Conservation (phyloP, 1,140 invertebrate genomes). For the Thaumetopoea pityocampa region DNA sequence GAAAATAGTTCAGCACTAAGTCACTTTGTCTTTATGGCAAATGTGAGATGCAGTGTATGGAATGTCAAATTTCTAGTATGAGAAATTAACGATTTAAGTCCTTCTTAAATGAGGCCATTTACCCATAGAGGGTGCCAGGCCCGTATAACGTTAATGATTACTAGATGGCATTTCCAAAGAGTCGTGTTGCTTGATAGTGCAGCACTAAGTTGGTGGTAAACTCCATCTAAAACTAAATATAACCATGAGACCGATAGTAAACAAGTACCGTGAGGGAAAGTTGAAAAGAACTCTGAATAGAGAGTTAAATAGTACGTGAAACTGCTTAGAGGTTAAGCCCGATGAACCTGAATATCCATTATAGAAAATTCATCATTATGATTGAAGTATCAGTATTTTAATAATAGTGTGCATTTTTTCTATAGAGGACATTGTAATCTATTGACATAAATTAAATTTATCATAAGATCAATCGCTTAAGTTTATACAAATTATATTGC, state of each 20-base stretch:
- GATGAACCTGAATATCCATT: conserved; percentile 78
- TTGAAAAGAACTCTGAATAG: conserved; percentile 93
- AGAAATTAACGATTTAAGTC: conserved; percentile 77
- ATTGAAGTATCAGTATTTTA: conserved; percentile 37
- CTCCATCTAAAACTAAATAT: conserved; percentile 93
- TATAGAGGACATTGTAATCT: too few relatives aligned
- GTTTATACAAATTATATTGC: too few relatives aligned
- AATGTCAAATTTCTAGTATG: conserved; percentile 66
- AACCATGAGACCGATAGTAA: conserved; percentile 89
- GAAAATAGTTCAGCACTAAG: conserved; percentile 82
- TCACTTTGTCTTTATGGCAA: conserved; percentile 60
- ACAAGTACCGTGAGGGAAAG: conserved; percentile 95
- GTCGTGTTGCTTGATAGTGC: conserved; percentile 91
- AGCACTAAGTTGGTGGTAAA: conserved; percentile 90
- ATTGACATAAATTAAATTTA: too few relatives aligned
- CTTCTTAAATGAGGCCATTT: conserved; percentile 81
- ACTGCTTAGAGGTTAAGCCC: conserved; percentile 84
- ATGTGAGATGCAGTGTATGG: conserved; percentile 83
- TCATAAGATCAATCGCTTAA: too few relatives aligned
- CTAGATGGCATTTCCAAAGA: conserved; percentile 80
- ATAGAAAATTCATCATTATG: conserved; percentile 74
- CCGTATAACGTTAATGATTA: conserved; percentile 75
- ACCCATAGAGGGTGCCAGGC: conserved; percentile 84
- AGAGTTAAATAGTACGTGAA: conserved; percentile 92
- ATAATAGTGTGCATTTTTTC: conserved; percentile 82